Evolutionary conservation across 2,888 invertebrate genomes (phyloP).

Genomic region (Rhogogaster chlorosoma): DNA sequence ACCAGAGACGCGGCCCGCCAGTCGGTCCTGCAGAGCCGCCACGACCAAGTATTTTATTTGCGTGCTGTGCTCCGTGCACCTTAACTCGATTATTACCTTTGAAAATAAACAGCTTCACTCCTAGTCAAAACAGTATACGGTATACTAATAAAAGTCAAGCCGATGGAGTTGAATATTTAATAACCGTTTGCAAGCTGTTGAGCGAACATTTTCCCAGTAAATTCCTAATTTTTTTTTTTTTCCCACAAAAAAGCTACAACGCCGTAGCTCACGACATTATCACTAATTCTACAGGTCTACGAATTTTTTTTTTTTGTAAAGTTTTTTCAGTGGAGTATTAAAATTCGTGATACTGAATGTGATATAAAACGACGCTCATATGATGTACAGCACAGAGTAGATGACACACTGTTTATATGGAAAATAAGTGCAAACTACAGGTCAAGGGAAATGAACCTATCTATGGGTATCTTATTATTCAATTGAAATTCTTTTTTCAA

Average conservation of each 20-base stretch:
- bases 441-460: too few species aligned
- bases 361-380: too few species aligned
- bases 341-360: too few species aligned
- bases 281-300: too few species aligned
- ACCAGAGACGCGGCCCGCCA: slow-evolving; percentile 6
- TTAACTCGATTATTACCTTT: slow-evolving; percentile 41
- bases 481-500: too few species aligned
- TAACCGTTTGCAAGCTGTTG: not conserved
- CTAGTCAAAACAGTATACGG: not conserved
- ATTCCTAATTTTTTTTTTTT: not conserved
- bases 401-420: too few species aligned
- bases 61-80: slow-evolving; percentile 28
- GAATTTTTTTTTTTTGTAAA: too few species aligned
- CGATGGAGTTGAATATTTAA: not conserved
- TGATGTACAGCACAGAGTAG: too few species aligned
- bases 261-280: not conserved
- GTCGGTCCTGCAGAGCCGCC: slow-evolving; percentile 10
- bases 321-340: too few species aligned
- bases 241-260: not conserved
- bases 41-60: slow-evolving; percentile 39
- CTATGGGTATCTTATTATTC: too few species aligned
- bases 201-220: not conserved
- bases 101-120: slow-evolving; percentile 39
- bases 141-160: not conserved
- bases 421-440: too few species aligned